These are phyloP conservation scores for Heliothis peltigera DNA, from an alignment of 2,888 invertebrate genomes.

Conservation along the genomic window DNA sequence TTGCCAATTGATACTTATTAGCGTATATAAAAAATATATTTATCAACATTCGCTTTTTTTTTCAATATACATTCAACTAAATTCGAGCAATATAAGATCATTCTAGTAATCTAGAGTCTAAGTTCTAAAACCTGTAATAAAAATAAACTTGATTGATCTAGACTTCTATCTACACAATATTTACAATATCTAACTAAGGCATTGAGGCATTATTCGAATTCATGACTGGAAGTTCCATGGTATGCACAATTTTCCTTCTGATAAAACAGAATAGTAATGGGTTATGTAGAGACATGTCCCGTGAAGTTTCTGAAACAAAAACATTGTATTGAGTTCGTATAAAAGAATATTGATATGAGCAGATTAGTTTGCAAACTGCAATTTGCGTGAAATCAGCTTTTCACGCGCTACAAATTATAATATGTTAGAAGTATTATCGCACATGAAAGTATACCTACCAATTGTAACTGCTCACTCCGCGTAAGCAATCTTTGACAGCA, in stretches of 20 bases:
- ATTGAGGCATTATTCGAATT: conserved; percentile 10
- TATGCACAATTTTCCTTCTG: conserved; percentile 97
- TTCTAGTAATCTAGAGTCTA: conserved; percentile 11
- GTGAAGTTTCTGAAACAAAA: conserved; percentile 87
- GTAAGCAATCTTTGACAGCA: conserved; percentile 94
- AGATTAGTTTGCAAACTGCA: too few relatives aligned
- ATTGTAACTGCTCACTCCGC: conserved; percentile 76
- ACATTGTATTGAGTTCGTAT: background rate
- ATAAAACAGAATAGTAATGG: conserved; percentile 97
- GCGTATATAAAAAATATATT: conserved; percentile 55
- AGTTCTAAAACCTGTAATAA: conserved; percentile 17
- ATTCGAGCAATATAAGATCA: conserved; percentile 39
- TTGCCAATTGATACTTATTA: conserved; percentile 39
- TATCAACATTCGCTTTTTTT: conserved; percentile 31
- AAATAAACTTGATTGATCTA: conserved; percentile 48
- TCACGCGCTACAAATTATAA: background rate
- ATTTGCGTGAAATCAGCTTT: too few relatives aligned
- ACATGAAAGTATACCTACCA: conserved; percentile 60
- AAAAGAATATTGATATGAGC: background rate
- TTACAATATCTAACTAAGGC: conserved; percentile 29
- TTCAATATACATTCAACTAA: conserved; percentile 12
- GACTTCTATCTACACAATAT: conserved; percentile 40
- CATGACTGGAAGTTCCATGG: conserved; percentile 96
- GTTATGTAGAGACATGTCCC: conserved; percentile 94
- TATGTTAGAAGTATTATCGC: background rate